Percentiles rank a stretch among this genome's conserved stretches.
Conservation (phyloP, 2,797 vertebrate genomes). For the Chromobotia macracanthus region DNA sequence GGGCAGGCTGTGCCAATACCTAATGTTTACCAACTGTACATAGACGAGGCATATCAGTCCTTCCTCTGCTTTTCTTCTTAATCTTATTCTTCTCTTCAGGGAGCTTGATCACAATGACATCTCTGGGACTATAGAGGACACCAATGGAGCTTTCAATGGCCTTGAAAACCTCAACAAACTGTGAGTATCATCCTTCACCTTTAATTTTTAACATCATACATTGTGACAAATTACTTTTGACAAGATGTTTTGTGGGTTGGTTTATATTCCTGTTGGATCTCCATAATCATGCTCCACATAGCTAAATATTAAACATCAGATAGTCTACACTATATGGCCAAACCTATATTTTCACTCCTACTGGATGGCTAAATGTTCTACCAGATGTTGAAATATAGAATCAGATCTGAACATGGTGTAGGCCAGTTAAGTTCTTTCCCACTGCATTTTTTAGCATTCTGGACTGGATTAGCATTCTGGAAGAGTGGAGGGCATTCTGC, state of each 20-base stretch:
- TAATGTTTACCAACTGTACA: slow-evolving; percentile 65
- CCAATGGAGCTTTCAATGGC: slow-evolving; percentile 90
- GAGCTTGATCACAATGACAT: slow-evolving; percentile 98
- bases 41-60: slow-evolving; percentile 20
- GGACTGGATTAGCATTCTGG: too few relatives aligned
- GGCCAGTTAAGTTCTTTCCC: too few relatives aligned
- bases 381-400: too few relatives aligned
- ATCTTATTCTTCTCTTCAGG: slow-evolving; percentile 77
- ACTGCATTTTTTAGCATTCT: too few relatives aligned
- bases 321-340: too few relatives aligned
- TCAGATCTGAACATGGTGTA: too few relatives aligned
- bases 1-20: slow-evolving; percentile 40
- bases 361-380: too few relatives aligned
- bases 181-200: slow-evolving; percentile 80
- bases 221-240: background rate
- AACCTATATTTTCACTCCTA: too few relatives aligned
- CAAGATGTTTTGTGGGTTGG: too few relatives aligned
- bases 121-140: slow-evolving; percentile 96
- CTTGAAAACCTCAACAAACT: slow-evolving; percentile 92
- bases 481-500: too few relatives aligned
- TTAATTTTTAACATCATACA: background rate
- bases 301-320: too few relatives aligned
- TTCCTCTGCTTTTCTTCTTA: slow-evolving; percentile 57
- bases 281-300: background rate
- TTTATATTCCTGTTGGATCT: background rate